A percentile compares a stretch with the other conserved stretches of the same genome.
These are phyloP conservation scores for Pecten maximus DNA, from an alignment of 2,888 invertebrate species.

Conservation along the genomic window DNA sequence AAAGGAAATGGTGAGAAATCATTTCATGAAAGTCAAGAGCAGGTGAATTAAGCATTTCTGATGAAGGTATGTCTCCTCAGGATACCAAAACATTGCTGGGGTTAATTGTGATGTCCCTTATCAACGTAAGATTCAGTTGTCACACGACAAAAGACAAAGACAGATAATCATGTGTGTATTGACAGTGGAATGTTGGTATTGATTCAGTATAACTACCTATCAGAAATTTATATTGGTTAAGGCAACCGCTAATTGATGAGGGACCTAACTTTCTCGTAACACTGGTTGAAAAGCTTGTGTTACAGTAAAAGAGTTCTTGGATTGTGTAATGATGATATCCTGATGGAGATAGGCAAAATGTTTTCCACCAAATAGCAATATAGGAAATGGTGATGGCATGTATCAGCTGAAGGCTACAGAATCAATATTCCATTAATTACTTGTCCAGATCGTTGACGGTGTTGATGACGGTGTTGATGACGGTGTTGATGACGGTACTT, in stretches of 20 bases:
- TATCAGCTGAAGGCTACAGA: neutral
- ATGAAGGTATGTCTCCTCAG: too few relatives aligned
- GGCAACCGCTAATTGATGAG: conserved; percentile 21
- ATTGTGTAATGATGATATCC: neutral
- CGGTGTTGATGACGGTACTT: too few relatives aligned
- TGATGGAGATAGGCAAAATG: neutral
- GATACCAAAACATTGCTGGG: neutral
- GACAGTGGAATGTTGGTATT: neutral
- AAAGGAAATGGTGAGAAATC: too few relatives aligned
- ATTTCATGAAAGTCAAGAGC: too few relatives aligned
- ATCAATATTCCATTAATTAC: conserved; percentile 30
- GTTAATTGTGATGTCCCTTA: too few relatives aligned
- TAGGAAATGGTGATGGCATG: neutral
- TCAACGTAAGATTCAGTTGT: too few relatives aligned
- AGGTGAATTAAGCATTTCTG: too few relatives aligned
- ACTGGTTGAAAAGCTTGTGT: neutral
- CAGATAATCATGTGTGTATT: neutral
- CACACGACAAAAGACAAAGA: neutral
- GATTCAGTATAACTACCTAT: conserved; percentile 4
- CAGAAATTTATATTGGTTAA: conserved; percentile 24
- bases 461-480: neutral
- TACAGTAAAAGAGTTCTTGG: neutral
- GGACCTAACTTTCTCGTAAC: neutral
- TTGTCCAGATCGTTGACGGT: neutral
- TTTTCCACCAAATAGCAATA: neutral